Evolutionary conservation across 2,797 vertebrate genomes (phyloP).

Genomic region (Coregonus ussuriensis): DNA sequence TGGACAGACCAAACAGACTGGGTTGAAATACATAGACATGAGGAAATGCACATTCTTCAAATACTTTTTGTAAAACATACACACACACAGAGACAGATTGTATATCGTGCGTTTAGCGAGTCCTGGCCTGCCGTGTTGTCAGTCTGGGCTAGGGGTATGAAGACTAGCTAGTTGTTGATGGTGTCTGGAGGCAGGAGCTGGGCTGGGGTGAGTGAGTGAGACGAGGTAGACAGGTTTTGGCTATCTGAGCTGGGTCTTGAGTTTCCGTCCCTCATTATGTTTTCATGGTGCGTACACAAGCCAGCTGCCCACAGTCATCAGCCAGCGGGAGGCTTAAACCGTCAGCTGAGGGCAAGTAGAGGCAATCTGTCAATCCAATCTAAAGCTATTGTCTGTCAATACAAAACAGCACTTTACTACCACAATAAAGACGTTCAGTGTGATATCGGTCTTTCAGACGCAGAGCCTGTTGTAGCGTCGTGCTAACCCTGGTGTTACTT

Average conservation of each 20-base stretch:
- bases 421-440: conserved; percentile 27
- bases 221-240: conserved; percentile 28
- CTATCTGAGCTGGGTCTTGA: conserved; percentile 29
- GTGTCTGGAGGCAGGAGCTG: background rate
- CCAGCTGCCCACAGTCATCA: conserved; percentile 5
- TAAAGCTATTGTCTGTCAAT: conserved; percentile 26
- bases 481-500: background rate
- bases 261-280: conserved; percentile 40
- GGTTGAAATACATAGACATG: background rate
- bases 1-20: conserved; percentile 5
- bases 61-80: background rate
- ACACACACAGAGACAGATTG: background rate
- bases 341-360: conserved; percentile 21
- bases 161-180: background rate
- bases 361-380: conserved; percentile 21
- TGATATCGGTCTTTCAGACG: conserved; percentile 4
- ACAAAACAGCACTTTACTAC: conserved; percentile 39
- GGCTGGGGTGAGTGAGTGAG: conserved; percentile 8
- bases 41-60: no score
- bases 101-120: background rate
- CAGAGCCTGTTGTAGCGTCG: background rate
- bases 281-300: conserved; percentile 33
- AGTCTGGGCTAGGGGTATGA: conserved; percentile 6
- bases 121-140: background rate
- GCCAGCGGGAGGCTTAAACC: background rate